phyloP scores from a whole-genome alignment of 2,113 vertebrate genomes.

The Narcine bancroftii region DNA sequence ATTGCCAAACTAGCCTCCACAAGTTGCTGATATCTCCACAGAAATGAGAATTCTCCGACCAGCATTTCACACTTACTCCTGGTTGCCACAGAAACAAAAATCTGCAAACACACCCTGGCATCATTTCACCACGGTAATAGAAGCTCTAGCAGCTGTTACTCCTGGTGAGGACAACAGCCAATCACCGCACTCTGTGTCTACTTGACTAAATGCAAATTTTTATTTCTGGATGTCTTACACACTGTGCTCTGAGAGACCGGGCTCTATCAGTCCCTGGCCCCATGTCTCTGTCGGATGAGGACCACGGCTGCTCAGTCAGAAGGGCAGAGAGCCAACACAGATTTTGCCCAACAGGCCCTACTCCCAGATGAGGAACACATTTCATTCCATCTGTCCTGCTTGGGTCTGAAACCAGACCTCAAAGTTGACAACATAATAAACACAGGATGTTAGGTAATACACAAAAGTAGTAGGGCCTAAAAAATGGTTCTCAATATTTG shows the following conservation, averaged over 20 bases:
- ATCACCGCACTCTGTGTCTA: neutral
- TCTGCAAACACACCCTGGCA: neutral
- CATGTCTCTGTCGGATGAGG: too few species aligned
- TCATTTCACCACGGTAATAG: neutral
- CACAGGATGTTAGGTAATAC: too few species aligned
- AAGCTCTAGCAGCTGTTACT: too few species aligned
- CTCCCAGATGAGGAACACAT: neutral
- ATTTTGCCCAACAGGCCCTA: neutral
- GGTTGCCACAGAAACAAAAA: neutral
- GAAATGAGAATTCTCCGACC: neutral
- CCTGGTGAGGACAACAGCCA: neutral
- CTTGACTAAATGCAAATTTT: neutral
- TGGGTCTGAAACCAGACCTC: neutral
- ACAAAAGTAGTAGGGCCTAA: too few species aligned
- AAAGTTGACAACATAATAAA: neutral
- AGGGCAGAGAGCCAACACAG: neutral
- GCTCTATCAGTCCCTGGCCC: neutral
- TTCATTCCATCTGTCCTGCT: neutral
- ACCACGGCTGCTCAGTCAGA: neutral
- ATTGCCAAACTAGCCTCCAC: neutral
- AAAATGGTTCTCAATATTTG: too few species aligned
- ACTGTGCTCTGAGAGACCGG: neutral
- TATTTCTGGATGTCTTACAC: neutral
- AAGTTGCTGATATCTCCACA: neutral
- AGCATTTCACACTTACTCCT: neutral